phyloP scores from a whole-genome alignment of 2,888 invertebrate species.

The Ochlodes sylvanus region DNA sequence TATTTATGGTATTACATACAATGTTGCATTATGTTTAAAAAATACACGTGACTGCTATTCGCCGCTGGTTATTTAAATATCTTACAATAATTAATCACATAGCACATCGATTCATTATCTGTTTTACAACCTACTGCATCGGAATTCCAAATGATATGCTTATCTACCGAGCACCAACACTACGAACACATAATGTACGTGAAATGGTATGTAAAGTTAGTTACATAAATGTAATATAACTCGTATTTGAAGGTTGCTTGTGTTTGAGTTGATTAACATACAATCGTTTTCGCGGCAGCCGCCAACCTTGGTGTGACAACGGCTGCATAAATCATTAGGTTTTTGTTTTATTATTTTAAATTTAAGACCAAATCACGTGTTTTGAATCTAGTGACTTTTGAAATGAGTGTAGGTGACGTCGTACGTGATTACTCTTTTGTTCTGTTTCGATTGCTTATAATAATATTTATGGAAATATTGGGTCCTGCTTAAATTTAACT shows the following conservation, averaged over 20 bases:
- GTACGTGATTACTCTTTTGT: background rate
- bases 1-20: too few relatives aligned
- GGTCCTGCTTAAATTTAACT: background rate
- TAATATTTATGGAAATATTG: background rate
- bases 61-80: too few relatives aligned
- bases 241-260: slow-evolving; percentile 26
- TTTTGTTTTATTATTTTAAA: slow-evolving; percentile 12
- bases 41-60: too few relatives aligned
- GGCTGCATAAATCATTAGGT: slow-evolving; percentile 30
- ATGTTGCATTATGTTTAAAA: too few relatives aligned
- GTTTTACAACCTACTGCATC: slow-evolving; percentile 28
- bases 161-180: background rate
- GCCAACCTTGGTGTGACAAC: slow-evolving; percentile 33
- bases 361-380: slow-evolving; percentile 19
- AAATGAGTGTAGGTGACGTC: background rate
- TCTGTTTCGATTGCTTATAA: background rate
- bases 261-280: slow-evolving; percentile 33
- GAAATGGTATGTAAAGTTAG: slow-evolving; percentile 22
- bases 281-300: slow-evolving; percentile 34
- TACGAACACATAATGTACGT: background rate
- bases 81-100: slow-evolving; percentile 16
- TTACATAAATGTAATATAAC: slow-evolving; percentile 37
- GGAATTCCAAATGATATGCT: slow-evolving; percentile 27
- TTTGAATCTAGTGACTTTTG: background rate
- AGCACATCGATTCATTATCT: slow-evolving; percentile 27